These are phyloP conservation scores for Melanotaenia duboulayi DNA, from an alignment of 2,113 vertebrate species.

Conservation along the genomic window DNA sequence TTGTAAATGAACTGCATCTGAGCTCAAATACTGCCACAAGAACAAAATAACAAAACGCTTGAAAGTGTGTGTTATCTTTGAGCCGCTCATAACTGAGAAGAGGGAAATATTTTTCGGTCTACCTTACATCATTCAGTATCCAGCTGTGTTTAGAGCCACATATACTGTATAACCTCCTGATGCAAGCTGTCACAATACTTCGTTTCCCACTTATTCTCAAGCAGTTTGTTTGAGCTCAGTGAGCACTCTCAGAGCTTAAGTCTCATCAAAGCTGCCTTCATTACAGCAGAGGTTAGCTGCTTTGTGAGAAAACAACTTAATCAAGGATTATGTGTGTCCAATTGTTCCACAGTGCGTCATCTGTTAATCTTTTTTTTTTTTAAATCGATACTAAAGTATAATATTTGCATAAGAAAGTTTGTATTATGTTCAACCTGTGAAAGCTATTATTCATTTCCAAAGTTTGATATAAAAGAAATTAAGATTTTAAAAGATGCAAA, in stretches of 20 bases:
- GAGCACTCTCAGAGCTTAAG: constrained; percentile 17
- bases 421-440: background rate
- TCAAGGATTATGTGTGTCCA: constrained; percentile 26
- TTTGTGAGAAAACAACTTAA: constrained; percentile 21
- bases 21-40: background rate
- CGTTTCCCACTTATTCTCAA: constrained; percentile 26
- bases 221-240: constrained; percentile 20
- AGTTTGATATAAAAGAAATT: too few relatives aligned
- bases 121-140: constrained; percentile 8
- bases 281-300: constrained; percentile 17
- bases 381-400: background rate
- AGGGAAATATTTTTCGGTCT: background rate
- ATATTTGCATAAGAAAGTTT: background rate
- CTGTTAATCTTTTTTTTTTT: background rate
- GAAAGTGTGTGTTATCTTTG: background rate
- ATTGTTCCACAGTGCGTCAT: constrained; percentile 6
- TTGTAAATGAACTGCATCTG: background rate
- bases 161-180: background rate
- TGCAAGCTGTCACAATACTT: constrained; percentile 10
- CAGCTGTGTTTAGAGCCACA: constrained; percentile 2
- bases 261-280: constrained; percentile 7
- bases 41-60: background rate
- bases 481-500: too few relatives aligned
- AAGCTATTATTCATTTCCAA: too few relatives aligned
- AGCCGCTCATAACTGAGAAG: background rate